Evolutionary conservation across 2,797 vertebrate genomes (phyloP).

Genomic region (Hypotaenidia okinawae): DNA sequence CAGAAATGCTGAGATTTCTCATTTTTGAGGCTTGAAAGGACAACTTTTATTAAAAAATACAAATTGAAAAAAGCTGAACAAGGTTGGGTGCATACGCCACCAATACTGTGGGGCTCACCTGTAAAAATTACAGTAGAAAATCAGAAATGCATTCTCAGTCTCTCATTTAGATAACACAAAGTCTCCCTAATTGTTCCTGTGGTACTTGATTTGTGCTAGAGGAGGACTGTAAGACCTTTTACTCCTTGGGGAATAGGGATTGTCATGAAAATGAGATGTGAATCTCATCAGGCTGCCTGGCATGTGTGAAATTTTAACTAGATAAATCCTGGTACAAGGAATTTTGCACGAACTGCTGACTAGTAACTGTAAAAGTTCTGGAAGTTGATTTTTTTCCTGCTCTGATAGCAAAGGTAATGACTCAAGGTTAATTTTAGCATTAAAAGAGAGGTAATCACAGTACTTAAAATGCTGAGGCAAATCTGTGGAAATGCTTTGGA

Average conservation of each 20-base stretch:
- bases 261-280: conserved; percentile 26
- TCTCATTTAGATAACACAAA: conserved; percentile 39
- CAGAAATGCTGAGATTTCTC: not conserved
- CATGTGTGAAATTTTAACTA: not conserved
- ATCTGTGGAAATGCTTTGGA: conserved; percentile 63
- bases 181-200: conserved; percentile 50
- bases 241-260: not conserved
- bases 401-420: conserved; percentile 27
- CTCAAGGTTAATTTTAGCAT: conserved; percentile 60
- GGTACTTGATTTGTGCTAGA: not conserved
- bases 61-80: not conserved
- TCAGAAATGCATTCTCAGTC: not conserved
- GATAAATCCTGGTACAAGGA: not conserved
- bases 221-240: not conserved
- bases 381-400: conserved; percentile 27
- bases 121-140: not conserved
- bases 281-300: conserved; percentile 17
- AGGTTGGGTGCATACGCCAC: not conserved
- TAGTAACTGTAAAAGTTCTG: conserved; percentile 14
- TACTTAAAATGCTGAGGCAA: conserved; percentile 55
- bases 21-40: not conserved
- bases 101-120: not conserved
- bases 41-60: not conserved
- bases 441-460: conserved; percentile 41
- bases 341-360: conserved; percentile 18